Evolutionary conservation across 1,140 invertebrate genomes (phyloP), one percentile per base, ranked within the genome.

Genomic region (Temnothorax curvispinosus): DNA sequence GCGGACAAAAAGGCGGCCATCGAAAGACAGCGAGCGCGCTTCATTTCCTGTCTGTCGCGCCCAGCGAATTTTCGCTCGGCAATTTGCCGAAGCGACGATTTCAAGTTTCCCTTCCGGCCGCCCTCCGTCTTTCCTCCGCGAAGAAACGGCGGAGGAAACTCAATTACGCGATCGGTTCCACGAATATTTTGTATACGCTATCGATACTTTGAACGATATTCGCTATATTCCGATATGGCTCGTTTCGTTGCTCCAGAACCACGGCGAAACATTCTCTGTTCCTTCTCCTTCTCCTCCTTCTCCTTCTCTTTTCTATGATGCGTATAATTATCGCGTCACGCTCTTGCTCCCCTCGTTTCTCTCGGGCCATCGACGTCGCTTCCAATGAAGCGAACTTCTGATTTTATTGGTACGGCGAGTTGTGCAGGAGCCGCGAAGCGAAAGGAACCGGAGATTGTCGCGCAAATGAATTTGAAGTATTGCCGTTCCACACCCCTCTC

Each of bases 381-480:
- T 54, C 65, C 41, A 41, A 50, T 41, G 62, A 58, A 60, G 56
- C 64, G 77, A 91, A 88, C 15, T 86, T 88, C 60, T 86, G 88
- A 91, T 91, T 91, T 91, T 84, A 90, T 86, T 87, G 84, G 62
- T 18, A 74, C 11, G 60, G 15, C 35, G 56, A 69, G 8, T 62
- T 81, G 50, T 60, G 41, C 65, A 52, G 38, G 50, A 67, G 78
- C 38, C 75, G 77, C 78, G 62, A 85, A 58, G 75, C n/a, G 60
- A 88, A 86, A 91, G 86, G 67, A 87, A 91, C 90, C 90, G 90
- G 90, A 91, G 90, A 91, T 91, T 91, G 90, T 91, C 88, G 72
- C 72, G 86, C 88, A 89, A 91, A 91, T 91, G 90, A 91, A 91
- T 91, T 91, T 91, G 90, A 91, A 91, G 90, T 91, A 91, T 91